These are phyloP conservation scores for Arenaria interpres DNA, from an alignment of 2,113 vertebrate genomes.

Conservation along the genomic window DNA sequence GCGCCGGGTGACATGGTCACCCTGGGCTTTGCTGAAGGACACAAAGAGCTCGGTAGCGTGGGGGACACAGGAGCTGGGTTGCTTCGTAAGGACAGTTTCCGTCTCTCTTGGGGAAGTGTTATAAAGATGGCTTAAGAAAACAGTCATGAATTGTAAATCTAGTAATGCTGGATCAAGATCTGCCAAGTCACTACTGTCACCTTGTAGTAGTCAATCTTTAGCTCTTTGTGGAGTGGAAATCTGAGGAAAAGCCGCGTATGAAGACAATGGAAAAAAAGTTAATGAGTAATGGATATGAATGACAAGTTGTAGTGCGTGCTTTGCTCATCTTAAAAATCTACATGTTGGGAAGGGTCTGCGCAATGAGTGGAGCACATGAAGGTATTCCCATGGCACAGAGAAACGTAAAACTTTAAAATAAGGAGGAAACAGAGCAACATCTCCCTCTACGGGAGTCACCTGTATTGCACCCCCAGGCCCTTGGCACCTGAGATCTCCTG, in stretches of 20 bases:
- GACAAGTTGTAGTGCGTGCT: background rate
- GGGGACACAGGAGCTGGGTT: background rate
- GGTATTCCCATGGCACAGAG: background rate
- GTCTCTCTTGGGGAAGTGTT: background rate
- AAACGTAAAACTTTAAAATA: background rate
- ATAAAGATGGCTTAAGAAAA: background rate
- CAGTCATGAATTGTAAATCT: background rate
- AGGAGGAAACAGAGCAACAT: background rate
- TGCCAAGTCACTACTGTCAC: background rate
- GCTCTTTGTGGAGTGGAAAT: background rate
- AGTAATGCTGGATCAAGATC: background rate
- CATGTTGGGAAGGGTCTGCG: accelerated
- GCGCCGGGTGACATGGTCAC: background rate
- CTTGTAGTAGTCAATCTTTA: background rate
- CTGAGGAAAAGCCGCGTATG: background rate
- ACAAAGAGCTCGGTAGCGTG: accelerated
- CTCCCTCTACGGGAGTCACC: slow-evolving; percentile 28
- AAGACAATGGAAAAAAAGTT: background rate
- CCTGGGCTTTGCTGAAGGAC: background rate
- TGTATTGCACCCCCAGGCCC: background rate
- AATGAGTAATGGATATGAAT: background rate
- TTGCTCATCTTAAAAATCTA: background rate
- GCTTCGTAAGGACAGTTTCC: background rate
- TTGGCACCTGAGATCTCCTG: background rate
- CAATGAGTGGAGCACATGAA: accelerated